Evolutionary conservation across 2,888 invertebrate genomes (phyloP).

Genomic region (Lasioglossum villosulum): DNA sequence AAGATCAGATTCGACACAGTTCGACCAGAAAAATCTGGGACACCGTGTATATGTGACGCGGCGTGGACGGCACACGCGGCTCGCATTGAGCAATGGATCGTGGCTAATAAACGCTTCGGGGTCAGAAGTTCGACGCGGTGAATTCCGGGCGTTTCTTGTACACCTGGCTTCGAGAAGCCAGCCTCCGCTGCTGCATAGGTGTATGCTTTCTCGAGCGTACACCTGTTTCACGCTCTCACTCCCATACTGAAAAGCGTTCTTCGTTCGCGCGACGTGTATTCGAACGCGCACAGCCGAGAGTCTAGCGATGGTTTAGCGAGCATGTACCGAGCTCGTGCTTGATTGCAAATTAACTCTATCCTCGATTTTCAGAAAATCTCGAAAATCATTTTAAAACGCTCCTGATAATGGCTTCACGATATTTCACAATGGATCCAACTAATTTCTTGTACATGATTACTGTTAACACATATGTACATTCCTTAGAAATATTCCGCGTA

Average conservation of each 20-base stretch:
- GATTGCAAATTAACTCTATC: not conserved
- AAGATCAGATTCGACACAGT: not conserved
- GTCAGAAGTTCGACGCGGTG: constrained; percentile 70
- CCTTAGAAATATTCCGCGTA: too few species aligned
- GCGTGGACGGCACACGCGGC: constrained; percentile 44
- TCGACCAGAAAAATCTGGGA: not conserved
- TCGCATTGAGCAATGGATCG: constrained; percentile 65
- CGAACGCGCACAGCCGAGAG: constrained; percentile 24
- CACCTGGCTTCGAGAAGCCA: constrained; percentile 63
- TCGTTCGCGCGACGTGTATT: constrained; percentile 32
- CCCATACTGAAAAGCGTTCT: constrained; percentile 54
- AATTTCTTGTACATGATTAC: not conserved
- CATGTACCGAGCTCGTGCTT: not conserved
- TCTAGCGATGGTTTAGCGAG: constrained; percentile 58
- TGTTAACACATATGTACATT: too few species aligned
- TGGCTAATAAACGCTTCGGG: constrained; percentile 71
- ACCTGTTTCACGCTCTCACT: constrained; percentile 70
- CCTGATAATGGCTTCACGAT: not conserved
- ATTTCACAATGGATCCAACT: not conserved
- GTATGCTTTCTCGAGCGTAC: constrained; percentile 61
- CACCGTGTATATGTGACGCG: constrained; percentile 1
- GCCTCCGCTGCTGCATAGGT: constrained; percentile 42
- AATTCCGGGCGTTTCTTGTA: constrained; percentile 67
- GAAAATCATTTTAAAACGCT: not conserved
- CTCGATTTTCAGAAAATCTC: not conserved